Base-by-base conservation (phyloP, 2,888 invertebrate genomes). In the Cenopis cana region DNA sequence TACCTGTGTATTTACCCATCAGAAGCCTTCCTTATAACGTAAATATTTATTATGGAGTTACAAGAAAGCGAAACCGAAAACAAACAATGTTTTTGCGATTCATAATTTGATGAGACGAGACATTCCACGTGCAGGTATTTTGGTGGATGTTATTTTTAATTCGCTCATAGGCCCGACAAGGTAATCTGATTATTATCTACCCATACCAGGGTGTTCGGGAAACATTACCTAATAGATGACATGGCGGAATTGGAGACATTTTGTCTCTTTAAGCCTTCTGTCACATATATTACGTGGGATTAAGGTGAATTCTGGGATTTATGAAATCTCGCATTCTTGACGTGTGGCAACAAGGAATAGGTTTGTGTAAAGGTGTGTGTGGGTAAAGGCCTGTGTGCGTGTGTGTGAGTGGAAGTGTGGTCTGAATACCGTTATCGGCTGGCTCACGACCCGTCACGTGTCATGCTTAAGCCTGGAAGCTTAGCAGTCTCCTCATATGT, bases 101-200 rank as follows among this genome's bases (percentile, higher is more conserved):
- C 67, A 75, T 77, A 77, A 78, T 77, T 78, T 75, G 71, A 74
- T 73, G 73, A 66, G 75, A 76, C 68, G 74, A 72, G 68, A 75
- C 73, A 77, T 73, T 41, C 67, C 46, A 69, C 68, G 65, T 60
- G 73, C 68, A 74, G 68, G 59, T 73, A 33, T 17, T 49, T 55
- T 20, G 69, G 29, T 66, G 57, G n/a, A 69, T 52, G 60, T 72
- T 52, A 65, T 61, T 60, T 62, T 66, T 57, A 74, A 74, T 50
- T 66, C 61, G 38, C 56, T 55, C 52, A 52, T 66, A 62, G 38
- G 20, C 41, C 56, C 50, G 68, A 66, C 61, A 66, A 62, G 41
- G 29, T 73, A 73, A 73, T 62, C 57, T 70, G 61, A 73, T 73
- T 70, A 56, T 64, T 61, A 50, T 61, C 33, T 66, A 50, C 59